phyloP scores from a whole-genome alignment of 2,797 vertebrate genomes.

The Heliangelus exortis region DNA sequence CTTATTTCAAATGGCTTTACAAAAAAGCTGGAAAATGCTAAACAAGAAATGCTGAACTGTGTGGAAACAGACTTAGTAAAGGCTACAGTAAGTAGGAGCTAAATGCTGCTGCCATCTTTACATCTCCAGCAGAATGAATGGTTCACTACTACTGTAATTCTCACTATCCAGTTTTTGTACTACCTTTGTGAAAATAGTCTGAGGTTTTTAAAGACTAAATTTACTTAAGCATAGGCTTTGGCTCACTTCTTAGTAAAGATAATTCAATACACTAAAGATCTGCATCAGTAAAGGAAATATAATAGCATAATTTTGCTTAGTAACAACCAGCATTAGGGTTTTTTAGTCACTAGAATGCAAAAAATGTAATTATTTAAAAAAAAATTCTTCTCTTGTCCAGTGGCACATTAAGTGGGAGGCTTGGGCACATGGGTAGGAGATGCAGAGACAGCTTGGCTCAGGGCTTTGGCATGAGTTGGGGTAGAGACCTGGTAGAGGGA shows the following conservation, averaged over 20 bases:
- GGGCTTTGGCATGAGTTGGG: background rate
- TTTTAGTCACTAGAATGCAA: fast-evolving
- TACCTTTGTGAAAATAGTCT: background rate
- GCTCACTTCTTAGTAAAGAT: background rate
- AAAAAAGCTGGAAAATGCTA: background rate
- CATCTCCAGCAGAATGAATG: background rate
- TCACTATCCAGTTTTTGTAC: background rate
- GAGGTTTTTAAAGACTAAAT: background rate
- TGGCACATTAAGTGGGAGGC: conserved; percentile 10
- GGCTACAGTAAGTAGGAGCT: background rate
- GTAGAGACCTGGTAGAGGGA: background rate
- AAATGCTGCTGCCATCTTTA: background rate
- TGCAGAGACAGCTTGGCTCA: background rate
- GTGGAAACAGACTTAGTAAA: background rate
- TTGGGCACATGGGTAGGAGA: fast-evolving
- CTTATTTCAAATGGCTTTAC: background rate
- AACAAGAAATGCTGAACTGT: background rate
- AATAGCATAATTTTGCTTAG: background rate
- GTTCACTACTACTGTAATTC: background rate
- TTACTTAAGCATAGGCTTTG: background rate
- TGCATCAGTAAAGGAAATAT: background rate
- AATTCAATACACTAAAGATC: background rate
- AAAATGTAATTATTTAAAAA: background rate
- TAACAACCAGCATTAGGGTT: background rate
- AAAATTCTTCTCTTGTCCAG: background rate